phyloP scores from a whole-genome alignment of 2,113 vertebrate species.

The Platichthys flesus region DNA sequence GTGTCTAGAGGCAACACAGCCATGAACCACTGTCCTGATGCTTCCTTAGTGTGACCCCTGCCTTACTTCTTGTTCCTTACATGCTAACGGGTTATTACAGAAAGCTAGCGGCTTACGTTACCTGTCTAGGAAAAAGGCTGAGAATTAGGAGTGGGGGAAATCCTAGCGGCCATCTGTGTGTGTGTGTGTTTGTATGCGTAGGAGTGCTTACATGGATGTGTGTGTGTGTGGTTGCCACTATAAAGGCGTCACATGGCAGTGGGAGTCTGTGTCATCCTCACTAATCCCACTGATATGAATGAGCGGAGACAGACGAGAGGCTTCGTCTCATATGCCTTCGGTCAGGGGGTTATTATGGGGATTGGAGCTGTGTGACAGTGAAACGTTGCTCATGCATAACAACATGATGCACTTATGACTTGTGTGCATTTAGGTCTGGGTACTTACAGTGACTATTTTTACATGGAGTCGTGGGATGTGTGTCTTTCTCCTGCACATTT shows the following conservation, averaged over 20 bases:
- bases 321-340: conserved; percentile 36
- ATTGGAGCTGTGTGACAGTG: conserved; percentile 1
- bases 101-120: conserved; percentile 35
- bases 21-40: neutral
- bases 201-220: conserved; percentile 8
- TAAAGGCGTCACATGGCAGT: conserved; percentile 46
- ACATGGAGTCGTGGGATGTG: neutral
- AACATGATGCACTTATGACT: neutral
- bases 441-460: neutral
- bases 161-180: conserved; percentile 54
- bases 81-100: conserved; percentile 8
- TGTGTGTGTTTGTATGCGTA: conserved; percentile 16
- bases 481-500: neutral
- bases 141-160: conserved; percentile 51
- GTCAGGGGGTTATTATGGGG: conserved; percentile 33
- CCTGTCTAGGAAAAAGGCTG: conserved; percentile 50
- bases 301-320: conserved; percentile 53
- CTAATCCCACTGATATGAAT: conserved; percentile 70
- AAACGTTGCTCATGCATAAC: neutral
- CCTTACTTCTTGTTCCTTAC: conserved; percentile 9
- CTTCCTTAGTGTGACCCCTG: neutral
- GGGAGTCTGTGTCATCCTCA: conserved; percentile 51
- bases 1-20: neutral
- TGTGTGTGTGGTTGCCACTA: conserved; percentile 26
- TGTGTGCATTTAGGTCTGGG: neutral